Evolutionary conservation across 2,888 invertebrate genomes (phyloP).

Genomic region (Synanthedon vespiformis): DNA sequence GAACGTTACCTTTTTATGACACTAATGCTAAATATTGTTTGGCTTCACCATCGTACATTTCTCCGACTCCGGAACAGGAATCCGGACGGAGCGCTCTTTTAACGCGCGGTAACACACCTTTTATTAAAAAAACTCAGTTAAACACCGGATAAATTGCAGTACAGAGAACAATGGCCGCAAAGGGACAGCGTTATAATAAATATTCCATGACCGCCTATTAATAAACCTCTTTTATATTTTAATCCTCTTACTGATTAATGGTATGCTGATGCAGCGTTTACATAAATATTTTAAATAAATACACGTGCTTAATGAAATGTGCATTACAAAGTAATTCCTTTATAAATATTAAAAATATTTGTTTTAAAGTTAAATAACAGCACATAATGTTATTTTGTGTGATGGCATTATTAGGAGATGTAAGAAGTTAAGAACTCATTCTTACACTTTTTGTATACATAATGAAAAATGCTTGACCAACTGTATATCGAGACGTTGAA

Average conservation of each 20-base stretch:
- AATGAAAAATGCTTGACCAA: no score
- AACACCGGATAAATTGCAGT: neutral
- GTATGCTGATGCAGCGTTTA: neutral
- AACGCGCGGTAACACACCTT: conserved; percentile 2
- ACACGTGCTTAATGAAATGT: no score
- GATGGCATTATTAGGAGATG: no score
- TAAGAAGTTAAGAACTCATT: no score
- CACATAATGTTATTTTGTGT: no score
- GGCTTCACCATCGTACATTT: conserved; percentile 42
- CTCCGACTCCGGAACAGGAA: conserved; percentile 16
- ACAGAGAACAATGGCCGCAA: neutral
- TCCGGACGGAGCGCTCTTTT: neutral
- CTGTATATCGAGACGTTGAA: no score
- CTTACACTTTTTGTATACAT: no score
- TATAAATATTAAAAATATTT: no score
- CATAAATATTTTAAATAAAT: no score
- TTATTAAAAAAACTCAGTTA: conserved; percentile 2
- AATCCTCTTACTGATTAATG: neutral
- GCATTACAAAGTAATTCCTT: no score
- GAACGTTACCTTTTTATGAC: conserved; percentile 60
- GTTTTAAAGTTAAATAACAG: no score
- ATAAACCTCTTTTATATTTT: neutral
- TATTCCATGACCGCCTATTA: neutral
- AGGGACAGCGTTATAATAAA: neutral
- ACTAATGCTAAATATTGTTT: conserved; percentile 63